These are phyloP conservation scores for Laterallus jamaicensis DNA, from an alignment of 2,113 vertebrate species.

Conservation along the genomic window DNA sequence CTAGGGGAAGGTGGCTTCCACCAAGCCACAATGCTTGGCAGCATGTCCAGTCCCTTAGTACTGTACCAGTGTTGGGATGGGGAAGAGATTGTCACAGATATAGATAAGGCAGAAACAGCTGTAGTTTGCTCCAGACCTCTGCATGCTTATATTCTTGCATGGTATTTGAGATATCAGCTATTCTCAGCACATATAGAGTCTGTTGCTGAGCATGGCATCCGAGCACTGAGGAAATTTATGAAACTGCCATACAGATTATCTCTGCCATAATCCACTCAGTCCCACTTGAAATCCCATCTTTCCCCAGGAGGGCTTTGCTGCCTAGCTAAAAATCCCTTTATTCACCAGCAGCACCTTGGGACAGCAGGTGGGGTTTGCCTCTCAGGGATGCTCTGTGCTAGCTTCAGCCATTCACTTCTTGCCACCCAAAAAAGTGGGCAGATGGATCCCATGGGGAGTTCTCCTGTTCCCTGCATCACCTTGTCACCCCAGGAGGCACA, in stretches of 20 bases:
- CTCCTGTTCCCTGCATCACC: rapidly evolving
- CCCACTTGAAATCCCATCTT: background rate
- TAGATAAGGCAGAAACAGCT: background rate
- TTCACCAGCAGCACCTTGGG: background rate
- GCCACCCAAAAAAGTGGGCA: background rate
- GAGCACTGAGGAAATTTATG: background rate
- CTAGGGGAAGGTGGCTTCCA: background rate
- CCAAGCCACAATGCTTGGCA: background rate
- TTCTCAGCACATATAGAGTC: background rate
- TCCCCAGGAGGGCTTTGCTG: background rate
- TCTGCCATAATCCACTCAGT: background rate
- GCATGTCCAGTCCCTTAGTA: background rate
- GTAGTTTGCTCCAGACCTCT: background rate
- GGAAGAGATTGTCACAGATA: background rate
- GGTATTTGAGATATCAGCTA: background rate
- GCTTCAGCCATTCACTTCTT: background rate
- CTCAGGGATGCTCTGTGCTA: background rate
- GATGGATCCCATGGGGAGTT: background rate
- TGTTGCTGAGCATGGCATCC: background rate
- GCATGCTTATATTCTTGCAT: rapidly evolving
- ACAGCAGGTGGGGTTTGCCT: background rate
- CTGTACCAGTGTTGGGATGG: background rate
- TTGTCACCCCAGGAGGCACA: background rate
- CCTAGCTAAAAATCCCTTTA: background rate
- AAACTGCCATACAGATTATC: background rate